Evolutionary conservation across 2,113 vertebrate genomes (phyloP), one percentile per base, ranked within the genome.

Genomic region (Galbula dea): DNA sequence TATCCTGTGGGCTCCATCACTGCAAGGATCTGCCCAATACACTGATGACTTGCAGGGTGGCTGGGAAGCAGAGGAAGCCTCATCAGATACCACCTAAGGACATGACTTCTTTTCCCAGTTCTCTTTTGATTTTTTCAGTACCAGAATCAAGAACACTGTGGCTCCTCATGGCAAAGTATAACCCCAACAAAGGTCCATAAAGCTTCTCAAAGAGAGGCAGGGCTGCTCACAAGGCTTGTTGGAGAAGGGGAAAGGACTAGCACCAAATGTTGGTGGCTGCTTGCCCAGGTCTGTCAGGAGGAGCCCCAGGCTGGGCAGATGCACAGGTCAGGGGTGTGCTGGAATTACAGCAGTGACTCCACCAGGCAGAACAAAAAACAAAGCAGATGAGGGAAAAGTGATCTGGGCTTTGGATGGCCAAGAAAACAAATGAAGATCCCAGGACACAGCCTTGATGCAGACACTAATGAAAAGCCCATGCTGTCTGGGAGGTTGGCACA

Each of bases 291-390:
- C 27, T 30, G 3, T 34, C 54, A 61, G 68, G n/a, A 65, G 18
- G 21, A 83, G 49, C 80, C 63, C 63, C 52, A n/a, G 66, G 49
- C 65, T 58, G 73, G 59, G n/a, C 36, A 59, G 80, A 80, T 27
- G n/a, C 39, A 34, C 0, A 0, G 68, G 68, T 48, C 77, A 57
- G 20, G 61, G 26, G 3, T 36, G 36, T 16, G n/a, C 59, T 66
- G 81, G 73, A 86, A 76, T 51, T 26, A 26, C 36, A 55, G 80
- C 76, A 34, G 36, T 1, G 10, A 61, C 72, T 69, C 26, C 68
- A 68, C 18, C 45, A 57, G n/a, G 21, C 68, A 83, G 51, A 71
- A 32, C 22, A 65, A 78, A 81, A 54, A 32, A 49, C 39, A 83
- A n/a, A 86, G 51, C 73, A 65, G 52, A 69, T 0, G 2, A 86